Evolutionary conservation across 2,797 vertebrate species (phyloP), one percentile per base, ranked within the genome.

Genomic region (Eleutherodactylus coqui): DNA sequence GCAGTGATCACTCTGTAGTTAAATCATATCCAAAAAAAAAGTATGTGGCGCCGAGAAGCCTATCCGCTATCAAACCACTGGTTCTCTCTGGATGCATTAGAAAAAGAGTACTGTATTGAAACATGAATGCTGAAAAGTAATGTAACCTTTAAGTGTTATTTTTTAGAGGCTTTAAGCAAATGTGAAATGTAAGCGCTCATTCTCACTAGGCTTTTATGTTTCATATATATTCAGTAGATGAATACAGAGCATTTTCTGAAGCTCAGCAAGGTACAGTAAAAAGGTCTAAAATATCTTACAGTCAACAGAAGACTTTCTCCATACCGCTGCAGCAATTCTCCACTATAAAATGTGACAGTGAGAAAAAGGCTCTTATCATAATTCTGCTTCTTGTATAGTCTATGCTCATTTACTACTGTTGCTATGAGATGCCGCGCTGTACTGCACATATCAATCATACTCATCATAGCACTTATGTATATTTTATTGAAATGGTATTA

Each of bases 1-100:
- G 38, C 64, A 73, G 38, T 62, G 75, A 87, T 79, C 51, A 75
- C 51, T 83, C 75, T 75, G 86, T 84, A 69, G 75, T 64, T 79
- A 55, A 77, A 79, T 70, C 53, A 8, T 53, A 73, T 55, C 49
- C 24, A 73, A 87, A 86, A 16, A 67, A 36, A 86, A 73, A 53
- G 47, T 36, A n/a, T 36, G 45, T 84, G 86, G 75, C 86, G 81
- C 81, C 86, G 51, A 62, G 36, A 62, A 77, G 17, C 49, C 75
- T 55, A 79, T 78, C 53, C 43, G 62, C 64, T 72, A 72, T 83
- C 27, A 58, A 70, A 34, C 81, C 32, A 78, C 41, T 34, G 27
- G 81, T 73, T 87, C 29, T 73, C 75, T n/a, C 75, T 51, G 75
- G 53, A 27, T 55, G 43, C 51, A 62, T 14, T 17, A 34, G 51